A percentile compares a stretch with the other conserved stretches of the same genome.
Evolutionary conservation across 2,888 invertebrate genomes (phyloP).

Genomic region (Tenthredo notha): DNA sequence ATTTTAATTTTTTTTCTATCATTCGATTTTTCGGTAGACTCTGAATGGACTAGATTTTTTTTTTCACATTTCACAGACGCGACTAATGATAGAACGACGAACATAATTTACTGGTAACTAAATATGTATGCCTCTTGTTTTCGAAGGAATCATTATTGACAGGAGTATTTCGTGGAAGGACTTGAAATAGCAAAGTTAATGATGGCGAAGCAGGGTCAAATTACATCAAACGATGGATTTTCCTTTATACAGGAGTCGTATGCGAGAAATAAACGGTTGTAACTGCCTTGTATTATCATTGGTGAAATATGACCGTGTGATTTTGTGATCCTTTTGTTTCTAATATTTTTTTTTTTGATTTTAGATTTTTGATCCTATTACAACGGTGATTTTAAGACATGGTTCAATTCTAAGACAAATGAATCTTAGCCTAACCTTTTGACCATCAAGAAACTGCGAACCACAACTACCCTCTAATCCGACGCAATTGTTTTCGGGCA

Average conservation of each 20-base stretch:
- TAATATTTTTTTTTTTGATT: not conserved
- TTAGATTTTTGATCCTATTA: too few relatives aligned
- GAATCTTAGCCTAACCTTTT: slow-evolving; percentile 68
- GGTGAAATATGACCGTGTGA: not conserved
- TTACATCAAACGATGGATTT: not conserved
- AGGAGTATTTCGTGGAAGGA: slow-evolving; percentile 24
- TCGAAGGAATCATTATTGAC: not conserved
- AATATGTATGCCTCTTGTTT: not conserved
- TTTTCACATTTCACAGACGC: not conserved
- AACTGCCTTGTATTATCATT: not conserved
- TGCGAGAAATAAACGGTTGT: not conserved
- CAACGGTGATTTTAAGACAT: slow-evolving; percentile 12
- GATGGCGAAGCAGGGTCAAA: not conserved
- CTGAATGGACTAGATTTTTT: not conserved
- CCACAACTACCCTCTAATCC: slow-evolving; percentile 65
- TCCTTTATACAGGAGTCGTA: not conserved
- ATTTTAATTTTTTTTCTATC: not conserved
- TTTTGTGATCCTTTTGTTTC: not conserved
- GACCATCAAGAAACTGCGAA: slow-evolving; percentile 60
- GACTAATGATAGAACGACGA: not conserved
- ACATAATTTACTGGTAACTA: not conserved
- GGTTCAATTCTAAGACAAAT: slow-evolving; percentile 60
- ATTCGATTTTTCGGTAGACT: too few relatives aligned
- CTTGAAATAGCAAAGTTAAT: not conserved
- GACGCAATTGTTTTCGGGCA: slow-evolving; percentile 74